Evolutionary conservation across 2,113 vertebrate genomes (phyloP).

Genomic region (Eidolon helvum): DNA sequence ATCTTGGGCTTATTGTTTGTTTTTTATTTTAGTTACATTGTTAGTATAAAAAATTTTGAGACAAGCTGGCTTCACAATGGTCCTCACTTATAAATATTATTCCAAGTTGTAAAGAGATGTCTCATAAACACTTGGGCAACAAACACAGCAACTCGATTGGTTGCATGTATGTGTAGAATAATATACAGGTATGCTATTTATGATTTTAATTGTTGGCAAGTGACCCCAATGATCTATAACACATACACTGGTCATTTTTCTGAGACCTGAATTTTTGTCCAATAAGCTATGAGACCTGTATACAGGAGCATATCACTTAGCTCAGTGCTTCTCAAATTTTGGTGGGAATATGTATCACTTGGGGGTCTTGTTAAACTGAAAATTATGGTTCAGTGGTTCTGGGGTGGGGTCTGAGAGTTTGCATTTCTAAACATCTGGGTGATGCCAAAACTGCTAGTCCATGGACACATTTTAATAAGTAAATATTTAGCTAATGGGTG

Average conservation of each 20-base stretch:
- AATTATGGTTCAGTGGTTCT: neutral
- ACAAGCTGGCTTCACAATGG: neutral
- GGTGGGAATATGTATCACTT: neutral
- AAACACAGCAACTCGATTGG: neutral
- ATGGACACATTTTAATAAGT: neutral
- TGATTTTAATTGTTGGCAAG: neutral
- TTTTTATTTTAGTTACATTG: neutral
- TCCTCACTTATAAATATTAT: neutral
- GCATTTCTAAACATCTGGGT: neutral
- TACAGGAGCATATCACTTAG: neutral
- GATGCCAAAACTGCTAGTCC: no score
- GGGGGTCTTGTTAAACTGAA: constrained; percentile 35
- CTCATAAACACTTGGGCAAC: neutral
- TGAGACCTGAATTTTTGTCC: constrained; percentile 20
- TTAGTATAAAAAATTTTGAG: neutral
- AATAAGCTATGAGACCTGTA: neutral
- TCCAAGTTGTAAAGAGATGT: neutral
- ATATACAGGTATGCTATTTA: neutral
- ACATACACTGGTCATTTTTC: neutral
- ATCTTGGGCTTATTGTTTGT: neutral
- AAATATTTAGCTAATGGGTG: neutral
- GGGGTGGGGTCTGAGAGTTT: neutral
- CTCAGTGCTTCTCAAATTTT: constrained; percentile 15
- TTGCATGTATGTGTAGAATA: neutral
- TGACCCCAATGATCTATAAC: neutral